Evolutionary conservation across 2,113 vertebrate species (phyloP), one percentile per base, ranked within the genome.

Genomic region (Leptobrachium ailaonicum): DNA sequence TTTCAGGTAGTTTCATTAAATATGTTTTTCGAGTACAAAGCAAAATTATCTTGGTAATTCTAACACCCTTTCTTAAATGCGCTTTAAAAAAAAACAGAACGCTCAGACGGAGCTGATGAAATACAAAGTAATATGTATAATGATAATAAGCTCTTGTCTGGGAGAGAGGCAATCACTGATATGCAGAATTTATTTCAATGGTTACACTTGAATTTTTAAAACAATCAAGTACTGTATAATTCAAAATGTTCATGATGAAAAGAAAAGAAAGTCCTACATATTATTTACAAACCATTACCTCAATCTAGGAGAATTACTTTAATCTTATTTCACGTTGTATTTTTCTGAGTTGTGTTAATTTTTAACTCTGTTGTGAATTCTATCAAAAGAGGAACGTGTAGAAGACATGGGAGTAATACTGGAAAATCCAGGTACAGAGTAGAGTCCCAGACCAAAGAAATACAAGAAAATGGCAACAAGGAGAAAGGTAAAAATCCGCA

Each of bases 151-250:
- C 78, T 80, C 78, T 80, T 80, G 71, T 80, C 78, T 60, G 50
- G 66, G 44, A 58, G 45, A 80, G 78, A 74, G 78, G 78, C 78
- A 80, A 80, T 80, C 78, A 80, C 71, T 74, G 71, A 66, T 74
- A 54, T 44, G 71, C 78, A 74, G 71, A 80, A 80, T 74, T 74
- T 45, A 80, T 43, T 80, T 80, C 64, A 80, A 80, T 74, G 78
- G 78, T 80, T 80, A 69, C 78, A 80, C 78, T 74, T 80, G 78
- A 80, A 80, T 80, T 74, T 80, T 80, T 80, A 80, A 80, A 80
- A 80, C 71, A 80, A 80, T 80, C 78, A 80, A 60, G 71, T 74
- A 42, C 64, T 74, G 78, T 80, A 74, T 80, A 80, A 80, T 80
- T 74, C 64, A 14, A 56, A 66, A 74, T 47, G 71, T 44, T 60